A percentile compares a stretch with the other conserved stretches of the same genome.
Conservation (phyloP, 2,113 vertebrate genomes). For the Perca schrenkii region DNA sequence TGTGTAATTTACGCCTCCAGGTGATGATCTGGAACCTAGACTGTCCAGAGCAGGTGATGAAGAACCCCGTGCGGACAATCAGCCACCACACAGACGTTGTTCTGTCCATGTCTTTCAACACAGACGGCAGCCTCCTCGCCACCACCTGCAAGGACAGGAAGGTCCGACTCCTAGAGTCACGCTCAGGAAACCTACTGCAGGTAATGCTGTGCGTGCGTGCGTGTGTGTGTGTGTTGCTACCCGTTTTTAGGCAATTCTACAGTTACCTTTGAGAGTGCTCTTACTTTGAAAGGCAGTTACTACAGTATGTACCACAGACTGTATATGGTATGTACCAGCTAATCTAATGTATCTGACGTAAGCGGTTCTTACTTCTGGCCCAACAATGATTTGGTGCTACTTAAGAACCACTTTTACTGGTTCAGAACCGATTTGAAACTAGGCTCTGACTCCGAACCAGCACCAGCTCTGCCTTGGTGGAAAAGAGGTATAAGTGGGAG, state of each 20-base stretch:
- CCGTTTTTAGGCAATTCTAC: background rate
- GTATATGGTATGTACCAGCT: background rate
- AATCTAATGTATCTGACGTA: background rate
- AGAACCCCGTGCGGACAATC: constrained; percentile 87
- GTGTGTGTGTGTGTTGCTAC: background rate
- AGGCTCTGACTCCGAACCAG: too few relatives aligned
- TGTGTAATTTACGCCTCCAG: constrained; percentile 72
- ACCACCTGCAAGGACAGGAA: constrained; percentile 93
- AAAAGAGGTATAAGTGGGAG: constrained; percentile 6
- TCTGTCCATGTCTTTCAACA: constrained; percentile 95
- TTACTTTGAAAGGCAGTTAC: background rate
- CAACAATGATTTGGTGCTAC: too few relatives aligned
- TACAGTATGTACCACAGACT: background rate
- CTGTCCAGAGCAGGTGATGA: constrained; percentile 82
- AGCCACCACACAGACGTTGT: constrained; percentile 89
- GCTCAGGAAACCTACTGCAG: constrained; percentile 85
- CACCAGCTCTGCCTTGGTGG: too few relatives aligned
- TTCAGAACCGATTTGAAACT: too few relatives aligned
- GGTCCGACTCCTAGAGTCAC: constrained; percentile 89
- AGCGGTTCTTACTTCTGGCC: too few relatives aligned
- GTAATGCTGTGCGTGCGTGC: constrained; percentile 68
- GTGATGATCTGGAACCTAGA: constrained; percentile 96
- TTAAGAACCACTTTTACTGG: too few relatives aligned
- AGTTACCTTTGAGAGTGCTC: background rate
- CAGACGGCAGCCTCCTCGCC: constrained; percentile 90